These are phyloP conservation scores for Acanthosepion esculentum DNA, from an alignment of 2,888 invertebrate genomes.

Conservation along the genomic window DNA sequence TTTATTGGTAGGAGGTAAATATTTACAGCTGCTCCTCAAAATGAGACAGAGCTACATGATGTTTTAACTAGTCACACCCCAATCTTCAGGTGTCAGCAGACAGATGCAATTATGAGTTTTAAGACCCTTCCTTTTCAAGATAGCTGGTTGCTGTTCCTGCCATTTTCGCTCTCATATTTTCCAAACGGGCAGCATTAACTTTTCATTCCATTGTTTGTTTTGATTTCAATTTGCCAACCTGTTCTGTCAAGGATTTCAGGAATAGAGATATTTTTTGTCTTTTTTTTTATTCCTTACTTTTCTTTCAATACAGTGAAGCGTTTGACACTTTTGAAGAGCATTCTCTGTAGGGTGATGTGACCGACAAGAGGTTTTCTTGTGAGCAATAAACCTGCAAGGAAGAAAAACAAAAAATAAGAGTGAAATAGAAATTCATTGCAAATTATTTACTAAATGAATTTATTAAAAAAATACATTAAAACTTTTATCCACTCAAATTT, in stretches of 20 bases:
- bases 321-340: conserved; percentile 33
- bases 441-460: not conserved
- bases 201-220: not conserved
- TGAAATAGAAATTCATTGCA: not conserved
- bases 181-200: not conserved
- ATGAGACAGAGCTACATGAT: not conserved
- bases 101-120: not conserved
- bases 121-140: not conserved
- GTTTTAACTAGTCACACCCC: not conserved
- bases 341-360: not conserved
- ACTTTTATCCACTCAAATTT: too few species aligned
- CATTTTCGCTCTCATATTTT: not conserved
- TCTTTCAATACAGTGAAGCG: not conserved
- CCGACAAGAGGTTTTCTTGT: not conserved
- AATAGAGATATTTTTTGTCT: not conserved
- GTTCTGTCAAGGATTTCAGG: not conserved
- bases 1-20: not conserved
- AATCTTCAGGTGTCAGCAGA: not conserved
- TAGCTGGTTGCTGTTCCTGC: not conserved
- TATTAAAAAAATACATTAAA: too few species aligned
- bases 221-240: not conserved
- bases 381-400: not conserved
- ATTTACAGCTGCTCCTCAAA: not conserved
- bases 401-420: not conserved
- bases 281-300: not conserved